Percentiles rank a stretch among this genome's conserved stretches.
phyloP scores from a whole-genome alignment of 64 coral and sea anemone species.

The Actinia tenebrosa region DNA sequence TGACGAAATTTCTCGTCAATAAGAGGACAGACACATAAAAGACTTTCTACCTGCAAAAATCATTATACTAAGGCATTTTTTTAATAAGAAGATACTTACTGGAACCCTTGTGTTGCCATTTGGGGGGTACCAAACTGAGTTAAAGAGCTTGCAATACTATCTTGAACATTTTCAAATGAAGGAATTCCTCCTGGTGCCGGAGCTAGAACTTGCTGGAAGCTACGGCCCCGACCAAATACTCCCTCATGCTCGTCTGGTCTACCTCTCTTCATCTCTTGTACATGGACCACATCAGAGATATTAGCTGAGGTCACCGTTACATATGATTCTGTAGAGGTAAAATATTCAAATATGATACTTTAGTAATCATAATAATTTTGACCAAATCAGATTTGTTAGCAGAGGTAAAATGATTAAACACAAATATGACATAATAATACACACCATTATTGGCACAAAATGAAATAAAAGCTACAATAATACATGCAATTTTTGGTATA shows the following conservation, averaged over 20 bases:
- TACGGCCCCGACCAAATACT: conserved; percentile 40
- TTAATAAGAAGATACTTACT: conserved; percentile 28
- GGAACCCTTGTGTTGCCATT: conserved; percentile 49
- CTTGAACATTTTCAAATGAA: conserved; percentile 33
- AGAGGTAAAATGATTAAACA: no score
- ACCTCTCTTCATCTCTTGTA: conserved; percentile 63
- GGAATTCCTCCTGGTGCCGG: conserved; percentile 48
- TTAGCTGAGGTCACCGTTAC: conserved; percentile 6
- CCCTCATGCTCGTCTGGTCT: conserved; percentile 63
- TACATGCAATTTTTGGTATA: no score
- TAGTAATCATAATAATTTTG: no score
- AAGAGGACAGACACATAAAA: no score
- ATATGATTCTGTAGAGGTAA: background rate
- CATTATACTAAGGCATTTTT: background rate
- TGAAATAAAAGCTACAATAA: no score
- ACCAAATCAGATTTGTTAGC: no score
- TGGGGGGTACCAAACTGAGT: conserved; percentile 46
- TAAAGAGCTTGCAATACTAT: conserved; percentile 35
- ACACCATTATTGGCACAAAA: no score
- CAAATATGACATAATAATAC: no score
- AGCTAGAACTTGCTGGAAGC: conserved; percentile 49
- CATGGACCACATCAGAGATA: conserved; percentile 37
- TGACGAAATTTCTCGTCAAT: no score
- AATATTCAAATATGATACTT: no score
- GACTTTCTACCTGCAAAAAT: background rate